These are phyloP conservation scores for Pitangus sulphuratus DNA, from an alignment of 2,797 vertebrate genomes.

Conservation along the genomic window DNA sequence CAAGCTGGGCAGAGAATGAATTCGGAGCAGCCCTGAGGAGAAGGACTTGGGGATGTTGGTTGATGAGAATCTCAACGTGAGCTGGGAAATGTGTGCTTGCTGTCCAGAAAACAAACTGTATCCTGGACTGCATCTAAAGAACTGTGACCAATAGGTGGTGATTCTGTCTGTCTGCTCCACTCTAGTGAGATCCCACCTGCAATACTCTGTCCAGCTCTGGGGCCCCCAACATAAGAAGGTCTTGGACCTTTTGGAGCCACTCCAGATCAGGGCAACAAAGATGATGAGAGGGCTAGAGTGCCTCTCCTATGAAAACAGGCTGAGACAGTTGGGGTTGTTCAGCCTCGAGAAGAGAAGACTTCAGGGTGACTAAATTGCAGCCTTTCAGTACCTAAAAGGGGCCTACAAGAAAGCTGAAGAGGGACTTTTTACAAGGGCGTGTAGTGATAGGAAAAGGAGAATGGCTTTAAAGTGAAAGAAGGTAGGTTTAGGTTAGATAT, in stretches of 20 bases:
- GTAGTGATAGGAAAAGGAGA: not conserved
- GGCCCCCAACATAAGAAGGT: not conserved
- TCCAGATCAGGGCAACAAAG: not conserved
- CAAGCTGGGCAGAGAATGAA: not conserved
- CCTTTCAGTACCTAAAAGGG: not conserved
- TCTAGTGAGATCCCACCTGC: too few relatives aligned
- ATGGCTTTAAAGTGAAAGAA: not conserved
- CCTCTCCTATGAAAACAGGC: not conserved
- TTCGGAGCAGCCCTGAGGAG: not conserved
- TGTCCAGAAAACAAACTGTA: not conserved
- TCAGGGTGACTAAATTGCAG: not conserved
- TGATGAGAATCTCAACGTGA: not conserved
- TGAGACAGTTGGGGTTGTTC: not conserved
- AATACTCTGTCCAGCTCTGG: not conserved
- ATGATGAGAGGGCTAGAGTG: not conserved
- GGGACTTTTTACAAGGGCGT: not conserved
- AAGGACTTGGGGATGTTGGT: not conserved
- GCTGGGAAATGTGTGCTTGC: not conserved
- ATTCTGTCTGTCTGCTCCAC: not conserved
- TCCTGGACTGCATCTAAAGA: not conserved
- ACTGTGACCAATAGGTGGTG: accelerated
- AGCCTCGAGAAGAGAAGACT: not conserved
- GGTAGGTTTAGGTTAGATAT: not conserved
- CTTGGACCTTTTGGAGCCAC: not conserved
- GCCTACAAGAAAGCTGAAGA: not conserved